Conservation (phyloP, 2,113 vertebrate genomes). For the Aleadryas rufinucha region DNA sequence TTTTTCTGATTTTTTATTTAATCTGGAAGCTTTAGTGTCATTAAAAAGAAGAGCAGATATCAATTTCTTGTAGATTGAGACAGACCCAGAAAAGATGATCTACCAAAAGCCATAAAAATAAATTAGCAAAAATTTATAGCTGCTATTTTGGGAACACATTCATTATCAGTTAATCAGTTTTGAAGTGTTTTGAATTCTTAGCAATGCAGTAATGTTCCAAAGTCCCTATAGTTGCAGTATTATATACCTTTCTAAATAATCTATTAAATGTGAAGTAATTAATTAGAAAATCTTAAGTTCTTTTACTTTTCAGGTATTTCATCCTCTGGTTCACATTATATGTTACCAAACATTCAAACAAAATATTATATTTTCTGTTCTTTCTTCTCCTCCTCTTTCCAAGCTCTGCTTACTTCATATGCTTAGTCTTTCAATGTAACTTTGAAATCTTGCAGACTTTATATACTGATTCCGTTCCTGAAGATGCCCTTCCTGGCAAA, state of each 20-base stretch:
- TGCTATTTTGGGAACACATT: neutral
- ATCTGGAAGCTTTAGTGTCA: neutral
- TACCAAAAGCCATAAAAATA: neutral
- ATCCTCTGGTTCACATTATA: neutral
- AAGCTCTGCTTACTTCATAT: neutral
- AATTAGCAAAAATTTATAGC: neutral
- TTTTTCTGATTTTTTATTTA: neutral
- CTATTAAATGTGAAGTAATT: neutral
- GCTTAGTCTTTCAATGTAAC: neutral
- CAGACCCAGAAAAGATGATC: neutral
- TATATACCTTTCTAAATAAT: neutral
- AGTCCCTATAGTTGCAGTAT: neutral
- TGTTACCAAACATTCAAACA: neutral
- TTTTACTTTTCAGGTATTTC: neutral
- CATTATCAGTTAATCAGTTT: neutral
- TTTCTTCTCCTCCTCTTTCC: neutral
- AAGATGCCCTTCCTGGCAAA: conserved; percentile 85
- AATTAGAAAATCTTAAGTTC: neutral
- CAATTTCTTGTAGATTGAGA: neutral
- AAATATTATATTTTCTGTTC: neutral
- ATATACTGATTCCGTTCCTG: conserved; percentile 86
- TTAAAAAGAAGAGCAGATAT: neutral
- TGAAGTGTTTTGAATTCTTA: neutral
- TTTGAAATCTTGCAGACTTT: conserved; percentile 72
- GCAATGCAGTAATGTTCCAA: neutral